Evolutionary conservation across 2,113 vertebrate genomes (phyloP).

Genomic region (Plotosus lineatus): DNA sequence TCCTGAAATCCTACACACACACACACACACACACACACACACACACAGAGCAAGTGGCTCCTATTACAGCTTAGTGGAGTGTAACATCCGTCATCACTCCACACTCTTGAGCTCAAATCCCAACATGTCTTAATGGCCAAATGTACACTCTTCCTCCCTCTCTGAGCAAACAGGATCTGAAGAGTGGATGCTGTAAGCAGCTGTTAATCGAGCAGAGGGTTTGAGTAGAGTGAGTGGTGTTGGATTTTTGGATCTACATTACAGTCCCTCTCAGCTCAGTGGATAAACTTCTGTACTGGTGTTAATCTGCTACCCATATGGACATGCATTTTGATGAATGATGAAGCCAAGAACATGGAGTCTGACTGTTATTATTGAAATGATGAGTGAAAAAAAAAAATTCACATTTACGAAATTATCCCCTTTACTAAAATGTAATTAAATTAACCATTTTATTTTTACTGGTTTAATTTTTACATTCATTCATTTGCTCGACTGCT

Average conservation of each 20-base stretch:
- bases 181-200: neutral
- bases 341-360: neutral
- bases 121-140: constrained; percentile 5
- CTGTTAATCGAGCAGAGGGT: neutral
- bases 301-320: neutral
- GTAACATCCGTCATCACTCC: constrained; percentile 7
- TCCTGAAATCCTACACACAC: constrained; percentile 35
- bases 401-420: neutral
- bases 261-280: neutral
- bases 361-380: neutral
- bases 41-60: neutral
- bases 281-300: constrained; percentile 9
- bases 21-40: constrained; percentile 29
- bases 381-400: neutral
- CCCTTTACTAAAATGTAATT: neutral
- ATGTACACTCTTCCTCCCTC: neutral
- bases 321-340: neutral
- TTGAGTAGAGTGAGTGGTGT: neutral
- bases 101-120: neutral
- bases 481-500: no score
- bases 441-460: neutral
- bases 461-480: neutral
- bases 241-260: neutral
- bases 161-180: neutral
- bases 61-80: constrained; percentile 23